These are phyloP conservation scores for Alcis repandata DNA, from an alignment of 2,888 invertebrate genomes.

Conservation along the genomic window DNA sequence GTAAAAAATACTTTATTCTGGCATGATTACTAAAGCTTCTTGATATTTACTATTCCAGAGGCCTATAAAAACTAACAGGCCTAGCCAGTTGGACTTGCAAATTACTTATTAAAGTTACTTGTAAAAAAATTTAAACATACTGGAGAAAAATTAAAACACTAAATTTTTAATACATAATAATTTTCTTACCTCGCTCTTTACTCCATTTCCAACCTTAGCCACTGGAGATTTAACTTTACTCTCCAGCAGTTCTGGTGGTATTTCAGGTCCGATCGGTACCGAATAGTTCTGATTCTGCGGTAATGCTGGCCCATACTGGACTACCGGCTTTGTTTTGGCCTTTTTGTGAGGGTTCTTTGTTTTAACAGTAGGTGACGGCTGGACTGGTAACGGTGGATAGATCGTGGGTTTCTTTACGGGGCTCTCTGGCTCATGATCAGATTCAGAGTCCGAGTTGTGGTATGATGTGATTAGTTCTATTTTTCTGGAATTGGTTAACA, in stretches of 20 bases:
- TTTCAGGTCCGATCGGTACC: constrained; percentile 76
- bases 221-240: constrained; percentile 52
- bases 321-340: constrained; percentile 63
- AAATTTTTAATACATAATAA: background rate
- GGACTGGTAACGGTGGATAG: constrained; percentile 45
- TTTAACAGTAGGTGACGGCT: constrained; percentile 15
- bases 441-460: constrained; percentile 84
- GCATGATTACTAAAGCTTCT: background rate
- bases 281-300: constrained; percentile 72
- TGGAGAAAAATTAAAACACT: background rate
- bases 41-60: too few species aligned
- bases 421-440: constrained; percentile 77
- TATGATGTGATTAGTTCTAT: constrained; percentile 87
- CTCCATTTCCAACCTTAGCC: constrained; percentile 45
- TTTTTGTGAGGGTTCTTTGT: constrained; percentile 59
- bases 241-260: constrained; percentile 62
- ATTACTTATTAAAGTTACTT: too few species aligned
- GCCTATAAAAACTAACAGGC: too few species aligned
- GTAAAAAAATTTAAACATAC: background rate
- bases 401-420: constrained; percentile 52
- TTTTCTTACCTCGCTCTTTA: constrained; percentile 58
- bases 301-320: constrained; percentile 73
- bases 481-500: constrained; percentile 70
- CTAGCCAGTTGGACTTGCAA: too few species aligned
- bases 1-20: background rate